Base-by-base conservation (phyloP, 1,140 invertebrate species). In the Phymastichus coffea region DNA sequence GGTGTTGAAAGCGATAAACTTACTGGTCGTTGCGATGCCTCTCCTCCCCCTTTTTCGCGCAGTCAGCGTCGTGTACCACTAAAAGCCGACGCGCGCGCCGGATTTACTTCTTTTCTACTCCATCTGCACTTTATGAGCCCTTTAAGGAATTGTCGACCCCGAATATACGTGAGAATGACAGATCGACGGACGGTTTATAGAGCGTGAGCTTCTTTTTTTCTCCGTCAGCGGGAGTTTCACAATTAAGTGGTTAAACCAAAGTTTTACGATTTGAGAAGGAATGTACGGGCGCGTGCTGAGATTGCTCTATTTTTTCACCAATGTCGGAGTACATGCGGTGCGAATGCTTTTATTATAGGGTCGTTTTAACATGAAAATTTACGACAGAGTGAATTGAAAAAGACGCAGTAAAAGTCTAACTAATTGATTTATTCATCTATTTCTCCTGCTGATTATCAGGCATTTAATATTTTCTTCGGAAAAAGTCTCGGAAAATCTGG, bases 121-220 rank as follows among this genome's bases (percentile, higher is more conserved):
- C 74, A 79, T 77, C 74, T 75, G 74, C 66, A 64, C 71, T 77
- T 79, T 78, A 78, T 74, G 70, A 61, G 0, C 51, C 70, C 71
- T 74, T 76, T 74, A 72, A 74, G 70, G 71, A 76, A 77, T 77
- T 75, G 51, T 23, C 17, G 4, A 19, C 4, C 7, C 22, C 10
- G 4, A n/a, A 10, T 4, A 3, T 3, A 6, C 22, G 46, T 14
- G 38, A 9, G 38, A 61, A 69, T 60, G 63, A 72, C 59, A 55
- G 53, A 63, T 57, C 30, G 54, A 37, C 56, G 37, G 46, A 15
- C 20, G 25, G 10, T 41, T 57, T 51, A 47, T 38, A 30, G 46
- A 17, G 33, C 15, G 17, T 9, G 25, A n/a, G n/a, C n/a, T n/a
- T n/a, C n/a, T n/a, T n/a, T n/a, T n/a, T n/a, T n/a, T n/a, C n/a